Conservation (phyloP, 2,113 vertebrate genomes). For the Tachysurus vachellii region DNA sequence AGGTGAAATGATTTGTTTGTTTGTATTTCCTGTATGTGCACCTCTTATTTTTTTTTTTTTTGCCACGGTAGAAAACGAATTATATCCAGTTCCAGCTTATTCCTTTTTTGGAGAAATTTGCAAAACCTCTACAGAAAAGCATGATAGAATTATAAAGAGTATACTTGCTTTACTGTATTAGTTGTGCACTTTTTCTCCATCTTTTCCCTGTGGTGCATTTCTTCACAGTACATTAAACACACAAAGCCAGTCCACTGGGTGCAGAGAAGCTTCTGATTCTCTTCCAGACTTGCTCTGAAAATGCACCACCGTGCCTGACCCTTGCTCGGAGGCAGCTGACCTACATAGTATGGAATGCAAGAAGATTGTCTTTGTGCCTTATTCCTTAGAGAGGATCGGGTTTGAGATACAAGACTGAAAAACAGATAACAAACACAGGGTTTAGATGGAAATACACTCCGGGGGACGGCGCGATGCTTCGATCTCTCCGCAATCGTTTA, state of each 20-base stretch:
- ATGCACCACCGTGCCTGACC: constrained; percentile 62
- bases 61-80: background rate
- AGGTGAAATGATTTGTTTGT: constrained; percentile 6
- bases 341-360: constrained; percentile 65
- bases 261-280: constrained; percentile 58
- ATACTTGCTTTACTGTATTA: constrained; percentile 30
- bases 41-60: background rate
- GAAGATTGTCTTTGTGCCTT: constrained; percentile 65
- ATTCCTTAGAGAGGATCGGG: constrained; percentile 52
- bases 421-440: constrained; percentile 40
- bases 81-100: background rate
- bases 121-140: background rate
- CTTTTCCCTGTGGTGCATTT: constrained; percentile 38
- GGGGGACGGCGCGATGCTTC: constrained; percentile 40
- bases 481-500: constrained; percentile 40
- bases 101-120: background rate
- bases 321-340: constrained; percentile 65
- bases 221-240: constrained; percentile 56
- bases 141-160: constrained; percentile 28
- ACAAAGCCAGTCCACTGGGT: constrained; percentile 52
- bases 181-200: background rate
- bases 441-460: constrained; percentile 53
- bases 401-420: constrained; percentile 58
- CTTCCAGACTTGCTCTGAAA: constrained; percentile 57
- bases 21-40: background rate